phyloP scores from a whole-genome alignment of 2,113 vertebrate species.

The Solenodon paradoxus region DNA sequence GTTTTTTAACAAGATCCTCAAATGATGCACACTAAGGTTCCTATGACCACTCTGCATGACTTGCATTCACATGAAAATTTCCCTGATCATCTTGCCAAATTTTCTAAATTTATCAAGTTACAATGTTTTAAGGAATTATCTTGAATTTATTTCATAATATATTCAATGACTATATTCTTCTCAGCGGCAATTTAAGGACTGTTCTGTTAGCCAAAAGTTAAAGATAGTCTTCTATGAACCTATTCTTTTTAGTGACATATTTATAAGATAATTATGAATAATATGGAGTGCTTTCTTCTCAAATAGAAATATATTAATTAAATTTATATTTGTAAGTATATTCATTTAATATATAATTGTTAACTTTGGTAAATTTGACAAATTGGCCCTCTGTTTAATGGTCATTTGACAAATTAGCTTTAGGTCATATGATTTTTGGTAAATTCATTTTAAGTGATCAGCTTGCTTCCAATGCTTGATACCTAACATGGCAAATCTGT shows the following conservation, averaged over 20 bases:
- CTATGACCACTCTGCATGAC: background rate
- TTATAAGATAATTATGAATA: slow-evolving; percentile 22
- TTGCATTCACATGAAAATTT: background rate
- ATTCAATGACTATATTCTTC: background rate
- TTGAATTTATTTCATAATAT: slow-evolving; percentile 32
- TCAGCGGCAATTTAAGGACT: slow-evolving; percentile 37
- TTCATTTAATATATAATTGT: background rate
- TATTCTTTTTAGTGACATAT: background rate
- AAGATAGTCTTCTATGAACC: slow-evolving; percentile 2
- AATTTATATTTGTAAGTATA: background rate
- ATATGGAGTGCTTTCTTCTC: background rate
- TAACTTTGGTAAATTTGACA: background rate
- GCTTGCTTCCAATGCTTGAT: background rate
- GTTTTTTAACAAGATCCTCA: slow-evolving; percentile 15
- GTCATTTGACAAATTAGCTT: slow-evolving; percentile 19
- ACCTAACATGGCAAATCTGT: background rate
- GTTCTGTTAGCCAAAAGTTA: background rate
- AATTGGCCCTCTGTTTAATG: slow-evolving; percentile 25
- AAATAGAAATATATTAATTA: slow-evolving; percentile 14
- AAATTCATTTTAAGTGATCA: slow-evolving; percentile 25
- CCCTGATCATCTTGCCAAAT: background rate
- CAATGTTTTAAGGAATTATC: background rate
- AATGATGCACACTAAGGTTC: background rate
- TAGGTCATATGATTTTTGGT: background rate
- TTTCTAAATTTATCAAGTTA: slow-evolving; percentile 34